A percentile compares a stretch with the other conserved stretches of the same genome.
Conservation (phyloP, 2,888 invertebrate species). For the Camptogramma bilineatum region DNA sequence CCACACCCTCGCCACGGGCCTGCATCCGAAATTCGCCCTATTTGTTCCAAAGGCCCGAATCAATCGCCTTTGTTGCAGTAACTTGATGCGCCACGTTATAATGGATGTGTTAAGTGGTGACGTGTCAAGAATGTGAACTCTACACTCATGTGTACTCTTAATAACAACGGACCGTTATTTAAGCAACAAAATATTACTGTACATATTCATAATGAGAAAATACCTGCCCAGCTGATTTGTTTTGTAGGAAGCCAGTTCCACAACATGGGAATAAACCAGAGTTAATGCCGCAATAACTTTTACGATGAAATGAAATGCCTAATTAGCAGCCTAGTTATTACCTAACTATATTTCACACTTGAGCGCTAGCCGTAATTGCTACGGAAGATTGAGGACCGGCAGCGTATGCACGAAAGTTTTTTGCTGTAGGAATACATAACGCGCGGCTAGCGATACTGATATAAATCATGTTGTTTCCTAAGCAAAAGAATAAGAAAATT, state of each 20-base stretch:
- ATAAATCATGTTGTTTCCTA: slow-evolving; percentile 31
- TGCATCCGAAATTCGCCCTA: slow-evolving; percentile 80
- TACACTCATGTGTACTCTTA: slow-evolving; percentile 8
- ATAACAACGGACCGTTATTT: slow-evolving; percentile 13
- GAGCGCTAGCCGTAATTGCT: slow-evolving; percentile 51
- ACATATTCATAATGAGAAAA: slow-evolving; percentile 21
- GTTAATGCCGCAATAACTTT: slow-evolving; percentile 48
- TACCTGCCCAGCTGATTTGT: slow-evolving; percentile 34
- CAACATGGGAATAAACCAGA: slow-evolving; percentile 44
- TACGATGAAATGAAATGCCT: slow-evolving; percentile 53
- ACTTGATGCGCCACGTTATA: slow-evolving; percentile 66
- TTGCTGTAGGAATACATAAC: slow-evolving; percentile 26
- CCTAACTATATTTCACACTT: slow-evolving; percentile 56
- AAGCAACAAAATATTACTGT: slow-evolving; percentile 35
- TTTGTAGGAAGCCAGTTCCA: slow-evolving; percentile 49
- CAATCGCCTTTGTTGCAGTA: slow-evolving; percentile 82
- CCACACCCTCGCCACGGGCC: slow-evolving; percentile 61
- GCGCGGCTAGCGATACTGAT: slow-evolving; percentile 33
- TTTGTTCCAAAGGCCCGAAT: slow-evolving; percentile 79
- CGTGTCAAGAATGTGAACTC: slow-evolving; percentile 35
- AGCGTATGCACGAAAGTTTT: slow-evolving; percentile 31
- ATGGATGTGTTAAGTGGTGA: slow-evolving; percentile 26
- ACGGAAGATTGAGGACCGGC: slow-evolving; percentile 42
- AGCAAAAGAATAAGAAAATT: slow-evolving; percentile 17
- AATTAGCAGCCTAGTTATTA: slow-evolving; percentile 55